Percentiles rank a stretch among this genome's conserved stretches.
phyloP scores from a whole-genome alignment of 2,888 invertebrate species.

The Ichneumoninae sp. region DNA sequence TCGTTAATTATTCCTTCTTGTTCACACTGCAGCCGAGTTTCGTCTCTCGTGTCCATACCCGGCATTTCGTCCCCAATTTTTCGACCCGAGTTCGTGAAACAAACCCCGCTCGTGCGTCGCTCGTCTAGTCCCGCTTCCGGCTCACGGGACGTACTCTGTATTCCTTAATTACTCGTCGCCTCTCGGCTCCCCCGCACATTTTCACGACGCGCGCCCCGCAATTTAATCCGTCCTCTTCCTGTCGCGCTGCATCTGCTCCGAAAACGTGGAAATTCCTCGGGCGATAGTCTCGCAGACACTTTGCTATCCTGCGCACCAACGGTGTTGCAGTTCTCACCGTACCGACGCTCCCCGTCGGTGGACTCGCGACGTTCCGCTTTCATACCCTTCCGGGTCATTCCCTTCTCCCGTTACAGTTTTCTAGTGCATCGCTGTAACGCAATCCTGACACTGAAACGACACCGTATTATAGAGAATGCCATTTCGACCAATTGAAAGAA shows the following conservation, averaged over 20 bases:
- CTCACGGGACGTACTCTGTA: not conserved
- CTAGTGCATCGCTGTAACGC: constrained; percentile 68
- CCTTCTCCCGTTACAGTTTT: constrained; percentile 72
- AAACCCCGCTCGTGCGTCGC: constrained; percentile 55
- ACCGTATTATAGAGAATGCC: constrained; percentile 24
- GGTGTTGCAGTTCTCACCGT: constrained; percentile 40
- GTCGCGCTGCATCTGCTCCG: constrained; percentile 61
- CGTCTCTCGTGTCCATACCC: not conserved
- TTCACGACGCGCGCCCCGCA: not conserved
- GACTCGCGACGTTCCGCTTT: constrained; percentile 81
- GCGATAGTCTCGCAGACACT: not conserved
- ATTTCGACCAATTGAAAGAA: constrained; percentile 16
- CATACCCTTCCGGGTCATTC: constrained; percentile 82
- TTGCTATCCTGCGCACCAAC: not conserved
- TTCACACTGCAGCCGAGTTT: constrained; percentile 48
- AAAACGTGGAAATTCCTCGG: constrained; percentile 36
- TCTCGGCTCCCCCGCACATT: constrained; percentile 19
- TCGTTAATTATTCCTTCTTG: constrained; percentile 71
- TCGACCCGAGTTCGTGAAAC: constrained; percentile 62
- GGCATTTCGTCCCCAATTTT: constrained; percentile 63
- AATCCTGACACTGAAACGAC: constrained; percentile 24
- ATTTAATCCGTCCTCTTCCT: constrained; percentile 61
- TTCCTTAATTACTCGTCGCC: constrained; percentile 60
- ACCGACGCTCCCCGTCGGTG: constrained; percentile 16
- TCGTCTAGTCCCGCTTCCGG: constrained; percentile 54